A percentile compares a stretch with the other conserved stretches of the same genome.
Evolutionary conservation across 2,888 invertebrate species (phyloP).

Genomic region (Apamea sordens): DNA sequence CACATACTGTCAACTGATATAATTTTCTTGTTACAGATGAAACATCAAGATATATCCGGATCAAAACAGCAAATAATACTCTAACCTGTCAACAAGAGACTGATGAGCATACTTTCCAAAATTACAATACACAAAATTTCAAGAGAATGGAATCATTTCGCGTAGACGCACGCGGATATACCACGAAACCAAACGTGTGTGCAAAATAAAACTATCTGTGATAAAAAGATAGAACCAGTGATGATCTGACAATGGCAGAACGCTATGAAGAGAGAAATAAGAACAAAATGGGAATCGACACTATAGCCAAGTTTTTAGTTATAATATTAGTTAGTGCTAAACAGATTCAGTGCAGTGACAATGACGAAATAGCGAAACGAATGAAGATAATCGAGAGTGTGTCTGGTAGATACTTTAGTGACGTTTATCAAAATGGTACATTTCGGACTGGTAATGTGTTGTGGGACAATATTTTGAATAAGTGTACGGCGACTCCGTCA

Average conservation of each 20-base stretch:
- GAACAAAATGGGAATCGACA: slow-evolving; percentile 70
- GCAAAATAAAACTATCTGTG: slow-evolving; percentile 40
- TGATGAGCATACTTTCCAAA: slow-evolving; percentile 71
- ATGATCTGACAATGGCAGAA: slow-evolving; percentile 81
- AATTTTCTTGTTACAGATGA: slow-evolving; percentile 61
- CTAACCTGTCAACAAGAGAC: slow-evolving; percentile 53
- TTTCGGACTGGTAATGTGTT: slow-evolving; percentile 91
- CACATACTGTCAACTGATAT: slow-evolving; percentile 50
- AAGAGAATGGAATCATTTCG: slow-evolving; percentile 77
- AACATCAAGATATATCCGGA: slow-evolving; percentile 32
- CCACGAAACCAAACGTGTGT: slow-evolving; percentile 46
- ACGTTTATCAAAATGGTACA: slow-evolving; percentile 85
- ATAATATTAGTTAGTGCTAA: slow-evolving; percentile 74
- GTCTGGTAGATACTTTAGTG: slow-evolving; percentile 82
- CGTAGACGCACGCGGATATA: slow-evolving; percentile 52
- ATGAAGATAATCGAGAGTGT: slow-evolving; percentile 81
- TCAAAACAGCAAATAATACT: slow-evolving; percentile 39
- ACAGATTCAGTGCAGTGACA: slow-evolving; percentile 73
- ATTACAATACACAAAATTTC: slow-evolving; percentile 66
- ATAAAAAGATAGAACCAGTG: slow-evolving; percentile 64
- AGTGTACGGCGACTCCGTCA: slow-evolving; percentile 92
- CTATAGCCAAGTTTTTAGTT: slow-evolving; percentile 74
- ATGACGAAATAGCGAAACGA: slow-evolving; percentile 77
- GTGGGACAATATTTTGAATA: slow-evolving; percentile 93
- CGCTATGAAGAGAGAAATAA: slow-evolving; percentile 56